Base-by-base conservation (phyloP, 1,140 invertebrate species). In the Teleopsis dalmanni region DNA sequence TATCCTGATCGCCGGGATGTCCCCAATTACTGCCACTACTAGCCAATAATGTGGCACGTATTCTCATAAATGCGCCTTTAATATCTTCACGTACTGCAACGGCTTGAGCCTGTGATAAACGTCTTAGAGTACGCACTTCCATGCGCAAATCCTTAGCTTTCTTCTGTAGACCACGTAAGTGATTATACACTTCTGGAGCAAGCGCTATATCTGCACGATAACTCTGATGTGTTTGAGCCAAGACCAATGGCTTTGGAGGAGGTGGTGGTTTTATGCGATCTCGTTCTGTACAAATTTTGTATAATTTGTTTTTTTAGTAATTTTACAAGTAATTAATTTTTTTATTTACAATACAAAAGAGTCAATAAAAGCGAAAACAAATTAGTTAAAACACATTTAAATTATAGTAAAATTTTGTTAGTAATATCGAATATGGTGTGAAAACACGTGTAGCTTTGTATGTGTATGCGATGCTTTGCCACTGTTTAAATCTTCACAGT, bases 51-150 rank as follows among this genome's bases (percentile, higher is more conserved):
- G 83, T 84, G 11, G 81, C 79, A 31, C 85, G 81, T 51, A 91
- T 90, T 48, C 88, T 85, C 49, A 90, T 84, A 58, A 89, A 89
- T 9, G 90, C 87, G 51, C 95, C 91, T 52, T 87, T 79, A 46
- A 98, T 90, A 47, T 90, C 85, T 67, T 97, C 92, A 27, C 88
- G 79, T 49, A 96, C 88, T 16, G 87, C 85, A 48, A 92, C 87
- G 1, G 90, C 85, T 65, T 96, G 92, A 1, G 91, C 81, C 66
- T 95, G 85, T 3, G 93, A 93, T 64, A 94, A 84, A 13, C 91
- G 78, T 3, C 92, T 77, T 19, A 98, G 73, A 60, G 90, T 89
- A 36, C 65, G 78, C 47, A 96, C 84, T 75, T 98, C 94, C 51
- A 85, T 81, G 47, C 87, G 77, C 14, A 97, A 75, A 70, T 95